A percentile compares a stretch with the other conserved stretches of the same genome.
These are phyloP conservation scores for Schizotus pectinicornis DNA, from an alignment of 2,888 invertebrate species.

Conservation along the genomic window DNA sequence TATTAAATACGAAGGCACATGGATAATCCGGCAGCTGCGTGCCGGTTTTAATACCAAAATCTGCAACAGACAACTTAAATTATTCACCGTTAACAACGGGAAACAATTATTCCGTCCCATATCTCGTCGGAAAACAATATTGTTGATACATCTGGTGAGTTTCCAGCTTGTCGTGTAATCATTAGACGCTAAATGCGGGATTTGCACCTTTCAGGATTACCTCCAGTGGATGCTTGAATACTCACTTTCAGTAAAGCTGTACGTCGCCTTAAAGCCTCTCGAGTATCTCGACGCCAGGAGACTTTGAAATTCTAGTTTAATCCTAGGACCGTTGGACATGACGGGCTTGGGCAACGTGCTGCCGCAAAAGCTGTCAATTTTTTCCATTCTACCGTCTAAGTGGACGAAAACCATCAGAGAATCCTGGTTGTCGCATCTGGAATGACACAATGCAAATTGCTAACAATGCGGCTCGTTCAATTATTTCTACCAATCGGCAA, in stretches of 20 bases:
- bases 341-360: constrained; percentile 81
- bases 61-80: constrained; percentile 64
- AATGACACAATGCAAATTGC: not conserved
- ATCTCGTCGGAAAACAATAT: not conserved
- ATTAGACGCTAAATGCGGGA: not conserved
- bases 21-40: constrained; percentile 76
- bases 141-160: not conserved
- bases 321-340: constrained; percentile 90
- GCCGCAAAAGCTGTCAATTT: constrained; percentile 89
- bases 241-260: constrained; percentile 90
- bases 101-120: too few species aligned
- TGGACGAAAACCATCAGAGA: constrained; percentile 82
- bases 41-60: constrained; percentile 87
- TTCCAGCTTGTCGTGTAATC: not conserved
- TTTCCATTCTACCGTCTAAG: constrained; percentile 82
- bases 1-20: constrained; percentile 89
- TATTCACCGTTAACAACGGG: not conserved
- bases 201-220: not conserved
- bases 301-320: constrained; percentile 86
- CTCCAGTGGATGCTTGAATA: constrained; percentile 37
- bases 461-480: too few species aligned
- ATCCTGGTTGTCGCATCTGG: constrained; percentile 79
- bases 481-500: too few species aligned
- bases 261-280: constrained; percentile 87
- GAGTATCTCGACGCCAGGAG: constrained; percentile 77